Percentiles rank a stretch among this genome's conserved stretches.
Evolutionary conservation across 2,113 vertebrate genomes (phyloP).

Genomic region (Monopterus albus): DNA sequence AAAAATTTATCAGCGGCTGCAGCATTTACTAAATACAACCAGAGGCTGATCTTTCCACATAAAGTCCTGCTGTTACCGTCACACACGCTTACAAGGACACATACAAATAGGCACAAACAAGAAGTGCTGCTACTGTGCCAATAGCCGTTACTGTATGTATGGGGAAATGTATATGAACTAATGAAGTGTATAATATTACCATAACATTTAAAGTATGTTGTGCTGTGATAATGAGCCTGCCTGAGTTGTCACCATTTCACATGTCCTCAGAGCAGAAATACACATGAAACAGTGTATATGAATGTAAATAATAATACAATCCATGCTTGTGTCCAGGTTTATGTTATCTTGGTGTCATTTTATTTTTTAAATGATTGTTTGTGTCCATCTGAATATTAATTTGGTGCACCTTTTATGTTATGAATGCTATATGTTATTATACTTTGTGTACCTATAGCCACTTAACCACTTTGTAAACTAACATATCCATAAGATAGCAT

Average conservation of each 20-base stretch:
- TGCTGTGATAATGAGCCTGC: constrained; percentile 82
- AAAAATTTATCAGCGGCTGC: constrained; percentile 88
- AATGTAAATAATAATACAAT: constrained; percentile 73
- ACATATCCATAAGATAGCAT: constrained; percentile 6
- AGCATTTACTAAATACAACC: constrained; percentile 87
- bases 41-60: constrained; percentile 82
- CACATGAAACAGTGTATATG: constrained; percentile 62
- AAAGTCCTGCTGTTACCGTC: constrained; percentile 81
- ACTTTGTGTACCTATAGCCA: constrained; percentile 13
- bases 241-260: constrained; percentile 78
- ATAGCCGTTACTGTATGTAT: too few relatives aligned
- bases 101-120: constrained; percentile 65
- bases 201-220: constrained; percentile 83
- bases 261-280: constrained; percentile 75
- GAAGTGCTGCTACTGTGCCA: constrained; percentile 69
- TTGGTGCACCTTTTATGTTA: constrained; percentile 17
- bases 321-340: constrained; percentile 55
- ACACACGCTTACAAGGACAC: constrained; percentile 66
- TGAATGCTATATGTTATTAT: constrained; percentile 8
- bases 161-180: constrained; percentile 82
- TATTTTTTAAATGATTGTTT: constrained; percentile 59
- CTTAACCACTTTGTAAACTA: constrained; percentile 16
- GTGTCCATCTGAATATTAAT: constrained; percentile 46
- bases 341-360: constrained; percentile 62
- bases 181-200: constrained; percentile 86